Evolutionary conservation across 1,140 invertebrate species (phyloP), one percentile per base, ranked within the genome.

Genomic region (Solenopsis fugax): DNA sequence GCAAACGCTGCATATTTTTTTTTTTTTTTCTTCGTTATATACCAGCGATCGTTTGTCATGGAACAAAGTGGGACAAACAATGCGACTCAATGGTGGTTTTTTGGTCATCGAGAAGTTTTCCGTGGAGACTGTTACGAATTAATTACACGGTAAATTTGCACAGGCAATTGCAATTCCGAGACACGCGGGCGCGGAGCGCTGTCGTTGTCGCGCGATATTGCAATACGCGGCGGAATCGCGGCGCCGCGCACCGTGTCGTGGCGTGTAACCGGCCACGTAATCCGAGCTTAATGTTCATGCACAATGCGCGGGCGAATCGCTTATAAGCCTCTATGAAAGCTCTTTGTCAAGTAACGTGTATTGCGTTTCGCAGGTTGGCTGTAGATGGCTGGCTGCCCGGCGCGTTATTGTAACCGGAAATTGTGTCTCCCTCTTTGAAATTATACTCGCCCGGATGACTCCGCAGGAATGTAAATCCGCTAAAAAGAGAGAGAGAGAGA

Each of bases 281-380:
- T 85, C 73, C 60, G 18, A 67, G 73, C 52, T 85, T 78, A 78
- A 85, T 78, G 50, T 54, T 56, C 60, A 78, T 85, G 73, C 62
- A 85, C 76, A 86, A 86, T 86, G 41, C 64, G 60, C 45, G 13
- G 13, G 34, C 37, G 54, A 60, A 86, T 81, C 77, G 77, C 85
- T 86, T 60, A 56, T 86, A 71, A 86, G 45, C 77, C 24, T 7
- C 6, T 29, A 37, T 10, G 65, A 86, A 67, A 69, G 77, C 75
- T 81, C 76, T 86, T 86, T 60, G 85, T 82, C 65, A 82, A 86
- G 54, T 72, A 64, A 82, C 85, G 50, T 60, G 45, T 82, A 69
- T 82, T 86, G 54, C 82, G 21, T 77, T 64, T 72, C 67, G 80
- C 52, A 67, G 48, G 24, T 45, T 37, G 41, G 37, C 80, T 18